Conservation (phyloP, 2,888 invertebrate species). For the Fragum fragum region DNA sequence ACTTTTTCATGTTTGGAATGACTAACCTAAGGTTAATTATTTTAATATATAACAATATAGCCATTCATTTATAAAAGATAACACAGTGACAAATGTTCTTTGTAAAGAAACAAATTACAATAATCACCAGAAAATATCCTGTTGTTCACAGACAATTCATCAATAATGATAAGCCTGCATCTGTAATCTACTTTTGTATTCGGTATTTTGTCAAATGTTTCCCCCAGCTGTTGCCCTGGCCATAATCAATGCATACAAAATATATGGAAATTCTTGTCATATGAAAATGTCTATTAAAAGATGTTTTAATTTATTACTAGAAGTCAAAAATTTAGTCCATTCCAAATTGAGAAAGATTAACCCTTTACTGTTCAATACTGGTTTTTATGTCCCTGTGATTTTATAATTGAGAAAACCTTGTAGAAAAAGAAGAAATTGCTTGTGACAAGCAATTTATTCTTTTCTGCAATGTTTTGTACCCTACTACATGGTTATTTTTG, state of each 20-base stretch:
- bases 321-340: no score
- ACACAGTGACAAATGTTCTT: neutral
- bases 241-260: conserved; percentile 31
- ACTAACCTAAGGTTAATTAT: no score
- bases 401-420: no score
- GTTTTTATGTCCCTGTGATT: no score
- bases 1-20: no score
- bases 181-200: conserved; percentile 27
- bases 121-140: neutral
- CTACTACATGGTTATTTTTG: no score
- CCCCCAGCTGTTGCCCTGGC: conserved; percentile 15
- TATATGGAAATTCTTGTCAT: neutral
- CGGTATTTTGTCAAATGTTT: conserved; percentile 15
- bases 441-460: conserved; percentile 7
- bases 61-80: neutral
- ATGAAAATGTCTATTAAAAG: neutral
- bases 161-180: conserved; percentile 14
- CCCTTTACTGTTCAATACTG: no score
- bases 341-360: no score
- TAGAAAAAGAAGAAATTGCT: conserved; percentile 11
- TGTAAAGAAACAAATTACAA: neutral
- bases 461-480: no score
- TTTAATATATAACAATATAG: neutral
- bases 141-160: conserved; percentile 10
- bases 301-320: no score